phyloP scores from a whole-genome alignment of 1,140 invertebrate genomes.

The Drosophila carrolli region DNA sequence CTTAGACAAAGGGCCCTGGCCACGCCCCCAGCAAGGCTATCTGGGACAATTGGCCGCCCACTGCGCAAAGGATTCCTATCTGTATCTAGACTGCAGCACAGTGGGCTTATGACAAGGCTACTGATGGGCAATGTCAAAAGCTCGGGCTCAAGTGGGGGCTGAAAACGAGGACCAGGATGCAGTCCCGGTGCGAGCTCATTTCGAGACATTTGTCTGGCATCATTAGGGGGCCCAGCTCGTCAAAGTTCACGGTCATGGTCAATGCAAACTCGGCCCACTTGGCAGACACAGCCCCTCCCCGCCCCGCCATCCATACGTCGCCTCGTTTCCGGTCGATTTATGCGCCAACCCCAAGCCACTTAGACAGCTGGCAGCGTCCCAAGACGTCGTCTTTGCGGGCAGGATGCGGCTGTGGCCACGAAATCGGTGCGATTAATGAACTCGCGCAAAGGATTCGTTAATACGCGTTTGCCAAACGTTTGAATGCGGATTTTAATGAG shows the following conservation, averaged over 20 bases:
- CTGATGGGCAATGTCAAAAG: slow-evolving; percentile 43
- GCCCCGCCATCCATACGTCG: slow-evolving; percentile 4
- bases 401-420: slow-evolving; percentile 46
- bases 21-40: slow-evolving; percentile 7
- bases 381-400: slow-evolving; percentile 39
- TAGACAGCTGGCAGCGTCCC: slow-evolving; percentile 51
- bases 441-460: slow-evolving; percentile 57
- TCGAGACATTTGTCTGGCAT: slow-evolving; percentile 73
- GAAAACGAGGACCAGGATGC: background rate
- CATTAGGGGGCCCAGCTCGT: slow-evolving; percentile 53
- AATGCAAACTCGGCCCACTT: slow-evolving; percentile 59
- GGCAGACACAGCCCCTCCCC: slow-evolving; percentile 20
- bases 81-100: slow-evolving; percentile 42
- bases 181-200: slow-evolving; percentile 62
- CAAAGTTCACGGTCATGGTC: slow-evolving; percentile 76
- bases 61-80: slow-evolving; percentile 48
- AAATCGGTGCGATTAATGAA: slow-evolving; percentile 71
- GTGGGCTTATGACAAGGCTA: slow-evolving; percentile 45
- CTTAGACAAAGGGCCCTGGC: background rate
- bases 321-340: slow-evolving; percentile 48
- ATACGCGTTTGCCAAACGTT: slow-evolving; percentile 60
- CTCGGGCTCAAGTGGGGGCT: slow-evolving; percentile 17
- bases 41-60: slow-evolving; percentile 31
- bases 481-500: slow-evolving; percentile 77
- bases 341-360: slow-evolving; percentile 40